Percentiles rank a stretch among this genome's conserved stretches.
Conservation (phyloP, 1,140 invertebrate species). For the Rhyacophila brunnea region DNA sequence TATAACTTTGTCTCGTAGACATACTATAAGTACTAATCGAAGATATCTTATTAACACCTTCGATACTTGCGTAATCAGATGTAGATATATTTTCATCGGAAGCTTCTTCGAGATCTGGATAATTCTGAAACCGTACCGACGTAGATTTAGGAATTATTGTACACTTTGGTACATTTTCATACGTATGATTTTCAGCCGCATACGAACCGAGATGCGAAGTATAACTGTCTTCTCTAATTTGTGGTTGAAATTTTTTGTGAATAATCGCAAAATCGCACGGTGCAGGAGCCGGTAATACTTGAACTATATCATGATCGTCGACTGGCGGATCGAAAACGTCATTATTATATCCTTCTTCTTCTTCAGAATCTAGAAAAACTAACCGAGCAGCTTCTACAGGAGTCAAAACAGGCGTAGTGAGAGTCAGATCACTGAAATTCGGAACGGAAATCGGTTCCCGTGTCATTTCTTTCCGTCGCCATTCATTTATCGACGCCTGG, state of each 20-base stretch:
- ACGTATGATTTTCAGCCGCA: slow-evolving; percentile 50
- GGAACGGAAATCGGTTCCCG: slow-evolving; percentile 75
- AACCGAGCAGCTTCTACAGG: slow-evolving; percentile 67
- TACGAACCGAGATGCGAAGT: slow-evolving; percentile 54
- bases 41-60: slow-evolving; percentile 59
- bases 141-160: slow-evolving; percentile 64
- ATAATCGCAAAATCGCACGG: slow-evolving; percentile 37
- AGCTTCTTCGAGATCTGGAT: slow-evolving; percentile 56
- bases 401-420: slow-evolving; percentile 66
- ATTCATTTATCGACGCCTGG: slow-evolving; percentile 35
- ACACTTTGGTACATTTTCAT: slow-evolving; percentile 59
- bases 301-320: slow-evolving; percentile 31
- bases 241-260: slow-evolving; percentile 52
- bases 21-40: slow-evolving; percentile 53
- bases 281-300: slow-evolving; percentile 35
- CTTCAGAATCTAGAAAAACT: slow-evolving; percentile 70
- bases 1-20: slow-evolving; percentile 39
- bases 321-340: slow-evolving; percentile 35
- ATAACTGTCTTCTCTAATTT: slow-evolving; percentile 57
- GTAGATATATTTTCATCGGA: slow-evolving; percentile 64
- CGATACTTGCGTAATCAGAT: slow-evolving; percentile 76
- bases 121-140: slow-evolving; percentile 59
- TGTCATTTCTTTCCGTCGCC: slow-evolving; percentile 52
- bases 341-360: slow-evolving; percentile 58
- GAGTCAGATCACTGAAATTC: slow-evolving; percentile 66